phyloP scores from a whole-genome alignment of 2,888 invertebrate species.

The Xestia ashworthii region DNA sequence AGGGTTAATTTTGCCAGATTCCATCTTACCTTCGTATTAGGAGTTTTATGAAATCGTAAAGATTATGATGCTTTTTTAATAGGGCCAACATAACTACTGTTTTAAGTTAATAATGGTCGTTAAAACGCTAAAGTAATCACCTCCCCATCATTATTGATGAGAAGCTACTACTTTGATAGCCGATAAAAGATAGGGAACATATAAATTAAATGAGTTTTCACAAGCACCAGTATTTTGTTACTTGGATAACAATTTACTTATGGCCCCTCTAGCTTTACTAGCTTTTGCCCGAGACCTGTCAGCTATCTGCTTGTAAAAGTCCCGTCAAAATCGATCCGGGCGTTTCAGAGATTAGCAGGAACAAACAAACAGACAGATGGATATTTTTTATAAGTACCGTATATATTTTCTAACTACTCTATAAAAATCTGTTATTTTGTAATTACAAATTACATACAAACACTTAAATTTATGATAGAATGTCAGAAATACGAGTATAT shows the following conservation, averaged over 20 bases:
- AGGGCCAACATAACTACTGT: background rate
- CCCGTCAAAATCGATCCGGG: too few relatives aligned
- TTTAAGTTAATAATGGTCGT: background rate
- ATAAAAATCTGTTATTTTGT: too few relatives aligned
- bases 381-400: too few relatives aligned
- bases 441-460: too few relatives aligned
- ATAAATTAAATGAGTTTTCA: conserved; percentile 2
- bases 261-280: background rate
- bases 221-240: background rate
- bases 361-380: too few relatives aligned
- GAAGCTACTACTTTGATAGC: background rate
- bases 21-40: background rate
- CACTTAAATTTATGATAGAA: too few relatives aligned
- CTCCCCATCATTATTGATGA: background rate
- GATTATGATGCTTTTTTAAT: background rate
- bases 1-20: background rate
- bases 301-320: too few relatives aligned
- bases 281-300: background rate
- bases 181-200: background rate
- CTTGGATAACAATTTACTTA: background rate
- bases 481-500: background rate
- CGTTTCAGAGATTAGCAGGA: too few relatives aligned
- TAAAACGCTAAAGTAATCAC: background rate
- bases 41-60: background rate
- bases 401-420: too few relatives aligned